Base-by-base conservation (phyloP, 2,888 invertebrate species). In the Neoscelio sp. region DNA sequence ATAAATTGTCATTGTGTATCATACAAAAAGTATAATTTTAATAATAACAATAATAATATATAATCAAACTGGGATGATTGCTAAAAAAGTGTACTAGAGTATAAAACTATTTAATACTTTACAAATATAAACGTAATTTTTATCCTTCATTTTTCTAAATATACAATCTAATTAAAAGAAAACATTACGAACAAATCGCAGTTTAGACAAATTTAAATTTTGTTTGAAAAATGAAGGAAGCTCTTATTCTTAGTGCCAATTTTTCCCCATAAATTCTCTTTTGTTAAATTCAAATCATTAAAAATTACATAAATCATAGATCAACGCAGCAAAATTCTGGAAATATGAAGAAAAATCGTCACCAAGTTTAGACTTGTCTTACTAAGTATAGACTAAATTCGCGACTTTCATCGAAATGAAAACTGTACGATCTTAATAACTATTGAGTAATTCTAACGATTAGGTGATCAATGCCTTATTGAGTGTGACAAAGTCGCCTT, bases 51-150 rank as follows among this genome's bases (percentile, higher is more conserved):
- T 76, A 68, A 48, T 13, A 42, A 40, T 67, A 44, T 54, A 71
- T 40, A 42, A 52, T 42, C 8, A 65, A 42, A 42, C 18, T 44
- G 20, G n/a, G 10, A 23, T 42, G 18, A 2, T 17, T 5, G 12
- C 42, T 20, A 26, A 58, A 52, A n/a, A 71, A 56, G 46, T 50
- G 30, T 65, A 77, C 73, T 74, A 70, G 33, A 58, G 26, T 70
- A 75, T 82, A 80, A 81, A 81, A 80, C 81, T 82, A 82, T 81
- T 80, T 80, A 83, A 82, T 83, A 83, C 79, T 84, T 83, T 82
- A 82, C 82, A 83, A 80, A 74, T 64, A 26, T 56, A 65, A n/a
- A 77, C 38, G 23, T 15, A 38, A 40, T 48, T 33, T 7, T 54
- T 33, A 54, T 73, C 33, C 48, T 48, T 73, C 26, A 40, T 40